Conservation (phyloP, 2,113 vertebrate species). For the Clinocottus analis region DNA sequence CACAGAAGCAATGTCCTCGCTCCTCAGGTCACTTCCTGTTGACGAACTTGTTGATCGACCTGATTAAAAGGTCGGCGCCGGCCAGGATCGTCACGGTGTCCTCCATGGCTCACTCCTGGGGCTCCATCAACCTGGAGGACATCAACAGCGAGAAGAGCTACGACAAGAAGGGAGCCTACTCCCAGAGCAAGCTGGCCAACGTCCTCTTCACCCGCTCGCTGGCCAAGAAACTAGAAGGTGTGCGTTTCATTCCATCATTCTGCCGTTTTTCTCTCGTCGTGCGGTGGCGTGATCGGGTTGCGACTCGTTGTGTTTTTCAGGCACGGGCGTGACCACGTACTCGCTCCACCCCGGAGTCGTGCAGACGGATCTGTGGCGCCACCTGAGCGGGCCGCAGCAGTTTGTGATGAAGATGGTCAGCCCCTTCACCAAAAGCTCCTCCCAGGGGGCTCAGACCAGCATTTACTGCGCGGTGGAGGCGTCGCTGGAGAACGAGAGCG, state of each 20-base stretch:
- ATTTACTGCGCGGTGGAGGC: conserved; percentile 85
- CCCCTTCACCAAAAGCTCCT: conserved; percentile 80
- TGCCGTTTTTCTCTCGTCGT: background rate
- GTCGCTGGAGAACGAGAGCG: conserved; percentile 76
- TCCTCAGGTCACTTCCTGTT: conserved; percentile 85
- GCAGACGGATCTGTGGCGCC: conserved; percentile 81
- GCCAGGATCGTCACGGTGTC: conserved; percentile 83
- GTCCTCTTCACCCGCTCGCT: conserved; percentile 82
- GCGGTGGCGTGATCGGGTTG: background rate
- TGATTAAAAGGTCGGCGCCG: conserved; percentile 81
- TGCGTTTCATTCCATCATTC: background rate
- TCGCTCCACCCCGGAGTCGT: conserved; percentile 84
- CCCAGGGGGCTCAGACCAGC: conserved; percentile 83
- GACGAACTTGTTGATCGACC: conserved; percentile 81
- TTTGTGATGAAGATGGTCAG: conserved; percentile 66
- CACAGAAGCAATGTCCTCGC: background rate
- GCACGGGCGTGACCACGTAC: conserved; percentile 80
- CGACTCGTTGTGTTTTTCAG: conserved; percentile 59
- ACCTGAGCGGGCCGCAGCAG: conserved; percentile 69
- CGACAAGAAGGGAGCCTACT: conserved; percentile 76
- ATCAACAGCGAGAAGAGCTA: conserved; percentile 86
- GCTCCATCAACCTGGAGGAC: conserved; percentile 84
- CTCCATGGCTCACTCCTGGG: conserved; percentile 81
- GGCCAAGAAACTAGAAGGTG: conserved; percentile 82
- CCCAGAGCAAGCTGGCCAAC: conserved; percentile 87